These are phyloP conservation scores for Xenopus borealis DNA, from an alignment of 2,113 vertebrate species.

Conservation along the genomic window DNA sequence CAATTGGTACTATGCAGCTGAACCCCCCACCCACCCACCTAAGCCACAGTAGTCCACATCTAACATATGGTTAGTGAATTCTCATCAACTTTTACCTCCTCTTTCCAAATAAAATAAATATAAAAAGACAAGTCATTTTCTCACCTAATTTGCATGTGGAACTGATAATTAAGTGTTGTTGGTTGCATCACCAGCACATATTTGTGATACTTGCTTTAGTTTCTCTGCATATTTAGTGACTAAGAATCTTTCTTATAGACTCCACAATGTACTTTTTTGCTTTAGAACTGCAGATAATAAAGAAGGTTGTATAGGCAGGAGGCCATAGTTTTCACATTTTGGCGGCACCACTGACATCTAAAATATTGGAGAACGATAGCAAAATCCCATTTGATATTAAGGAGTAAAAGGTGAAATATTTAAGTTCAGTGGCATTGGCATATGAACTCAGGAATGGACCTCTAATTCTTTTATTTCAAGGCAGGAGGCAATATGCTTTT, in stretches of 20 bases:
- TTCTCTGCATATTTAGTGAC: constrained; percentile 73
- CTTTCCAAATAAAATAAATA: constrained; percentile 75
- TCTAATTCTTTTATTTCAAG: too few relatives aligned
- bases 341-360: too few relatives aligned
- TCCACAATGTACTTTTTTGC: constrained; percentile 8
- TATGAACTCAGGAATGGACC: too few relatives aligned
- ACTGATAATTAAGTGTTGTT: constrained; percentile 80
- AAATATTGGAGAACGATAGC: too few relatives aligned
- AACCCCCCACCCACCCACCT: constrained; percentile 7
- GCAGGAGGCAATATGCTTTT: too few relatives aligned
- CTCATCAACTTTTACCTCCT: constrained; percentile 57
- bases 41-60: constrained; percentile 32
- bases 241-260: constrained; percentile 56
- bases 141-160: constrained; percentile 79
- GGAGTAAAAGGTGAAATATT: too few relatives aligned
- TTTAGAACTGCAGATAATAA: not conserved
- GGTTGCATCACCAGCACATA: constrained; percentile 65
- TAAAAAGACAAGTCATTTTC: constrained; percentile 79
- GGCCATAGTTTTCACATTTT: too few relatives aligned
- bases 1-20: not conserved
- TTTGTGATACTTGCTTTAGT: constrained; percentile 67
- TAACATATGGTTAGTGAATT: constrained; percentile 53
- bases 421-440: too few relatives aligned
- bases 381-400: too few relatives aligned
- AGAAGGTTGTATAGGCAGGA: too few relatives aligned